Percentiles rank a stretch among this genome's conserved stretches.
Conservation (phyloP, 2,888 invertebrate species). For the Terebella lapidaria region DNA sequence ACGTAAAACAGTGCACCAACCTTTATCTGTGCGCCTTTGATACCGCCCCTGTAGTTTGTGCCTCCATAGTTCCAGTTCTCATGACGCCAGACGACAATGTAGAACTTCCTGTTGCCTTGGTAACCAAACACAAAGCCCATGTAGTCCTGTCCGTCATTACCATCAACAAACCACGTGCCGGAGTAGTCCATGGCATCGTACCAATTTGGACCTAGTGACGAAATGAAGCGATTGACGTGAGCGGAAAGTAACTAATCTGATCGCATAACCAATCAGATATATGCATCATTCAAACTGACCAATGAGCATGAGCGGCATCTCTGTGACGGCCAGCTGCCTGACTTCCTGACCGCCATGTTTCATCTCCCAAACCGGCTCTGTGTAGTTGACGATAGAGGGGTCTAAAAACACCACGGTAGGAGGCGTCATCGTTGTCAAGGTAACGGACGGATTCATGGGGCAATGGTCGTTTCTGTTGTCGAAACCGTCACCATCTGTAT, state of each 20-base stretch:
- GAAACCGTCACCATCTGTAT: conserved; percentile 77
- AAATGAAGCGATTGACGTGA: too few species aligned
- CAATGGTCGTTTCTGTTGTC: conserved; percentile 81
- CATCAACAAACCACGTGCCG: conserved; percentile 33
- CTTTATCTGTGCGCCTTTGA: conserved; percentile 40
- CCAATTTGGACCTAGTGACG: conserved; percentile 53
- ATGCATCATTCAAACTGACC: conserved; percentile 24
- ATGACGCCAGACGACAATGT: conserved; percentile 35
- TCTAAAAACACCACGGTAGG: conserved; percentile 86
- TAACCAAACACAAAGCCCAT: conserved; percentile 42
- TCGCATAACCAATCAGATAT: too few species aligned
- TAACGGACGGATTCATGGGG: conserved; percentile 86
- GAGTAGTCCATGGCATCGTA: conserved; percentile 34
- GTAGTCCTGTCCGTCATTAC: conserved; percentile 27
- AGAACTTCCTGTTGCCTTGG: conserved; percentile 58
- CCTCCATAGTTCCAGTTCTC: conserved; percentile 29
- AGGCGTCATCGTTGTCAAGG: conserved; percentile 80
- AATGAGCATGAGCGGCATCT: conserved; percentile 35
- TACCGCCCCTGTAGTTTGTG: conserved; percentile 24
- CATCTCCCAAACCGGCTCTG: conserved; percentile 92
- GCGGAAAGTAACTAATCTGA: too few species aligned
- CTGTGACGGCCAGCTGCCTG: conserved; percentile 27
- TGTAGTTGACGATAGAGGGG: conserved; percentile 82
- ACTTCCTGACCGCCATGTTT: conserved; percentile 76
- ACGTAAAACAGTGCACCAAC: too few species aligned